These are phyloP conservation scores for Cirrhinus mrigala DNA, from an alignment of 2,797 vertebrate species.

Conservation along the genomic window DNA sequence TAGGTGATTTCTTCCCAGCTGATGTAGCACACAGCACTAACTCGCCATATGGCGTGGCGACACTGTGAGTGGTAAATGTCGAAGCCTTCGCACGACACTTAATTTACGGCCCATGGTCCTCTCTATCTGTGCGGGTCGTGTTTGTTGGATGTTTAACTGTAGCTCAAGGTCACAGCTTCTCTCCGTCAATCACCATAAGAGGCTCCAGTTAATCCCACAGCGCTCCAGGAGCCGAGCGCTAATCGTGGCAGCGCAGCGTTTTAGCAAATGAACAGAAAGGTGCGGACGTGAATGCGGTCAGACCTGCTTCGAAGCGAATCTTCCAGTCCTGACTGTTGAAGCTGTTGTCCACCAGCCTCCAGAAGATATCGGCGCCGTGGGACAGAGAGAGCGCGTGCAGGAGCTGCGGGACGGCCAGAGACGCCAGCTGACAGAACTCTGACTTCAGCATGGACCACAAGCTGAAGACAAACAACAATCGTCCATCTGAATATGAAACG, in stretches of 20 bases:
- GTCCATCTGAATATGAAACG: not conserved
- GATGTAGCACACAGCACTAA: not conserved
- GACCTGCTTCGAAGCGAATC: conserved; percentile 98
- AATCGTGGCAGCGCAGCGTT: conserved; percentile 72
- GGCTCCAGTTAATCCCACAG: conserved; percentile 66
- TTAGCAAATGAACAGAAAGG: not conserved
- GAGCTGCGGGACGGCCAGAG: conserved; percentile 93
- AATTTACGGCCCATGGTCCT: not conserved
- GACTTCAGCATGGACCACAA: conserved; percentile 97
- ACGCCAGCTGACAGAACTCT: conserved; percentile 98
- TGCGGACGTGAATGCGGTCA: conserved; percentile 20
- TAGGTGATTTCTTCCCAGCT: not conserved
- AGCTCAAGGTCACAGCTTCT: conserved; percentile 71
- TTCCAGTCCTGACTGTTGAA: conserved; percentile 99
- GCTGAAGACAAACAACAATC: conserved; percentile 70
- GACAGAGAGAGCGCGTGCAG: conserved; percentile 95
- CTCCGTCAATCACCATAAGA: conserved; percentile 67
- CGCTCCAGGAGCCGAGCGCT: conserved; percentile 52
- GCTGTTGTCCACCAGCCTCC: conserved; percentile 94
- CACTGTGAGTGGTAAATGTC: not conserved
- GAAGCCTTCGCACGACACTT: not conserved
- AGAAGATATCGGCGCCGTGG: conserved; percentile 96
- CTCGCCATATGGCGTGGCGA: not conserved
- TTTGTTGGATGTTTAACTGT: conserved; percentile 48
- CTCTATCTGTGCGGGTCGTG: not conserved